Evolutionary conservation across 2,888 invertebrate species (phyloP), one percentile per base, ranked within the genome.

Genomic region (Euproctis similis): DNA sequence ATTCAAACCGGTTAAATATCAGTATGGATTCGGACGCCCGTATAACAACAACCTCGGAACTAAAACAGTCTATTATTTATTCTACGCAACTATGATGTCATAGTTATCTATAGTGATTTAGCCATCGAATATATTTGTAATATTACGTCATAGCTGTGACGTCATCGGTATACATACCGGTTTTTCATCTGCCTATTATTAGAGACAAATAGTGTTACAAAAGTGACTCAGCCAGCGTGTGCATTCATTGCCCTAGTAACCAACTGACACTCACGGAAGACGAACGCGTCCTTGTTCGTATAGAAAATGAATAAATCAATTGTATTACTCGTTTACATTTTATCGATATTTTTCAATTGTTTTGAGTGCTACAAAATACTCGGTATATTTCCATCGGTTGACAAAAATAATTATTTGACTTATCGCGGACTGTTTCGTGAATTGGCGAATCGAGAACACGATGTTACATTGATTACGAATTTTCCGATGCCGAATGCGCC

Each of bases 391-490:
- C 86, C 87, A 8, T 86, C 86, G 4, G 49, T 74, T 36, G 82
- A 82, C 30, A 75, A 77, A 30, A 86, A 80, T 46, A 86, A 87
- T 61, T 78, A 86, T 51, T 51, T 78, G 27, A 82, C 86, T 21
- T 86, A 86, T 49, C 78, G 85, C 33, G 66, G 68, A 12, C 58
- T 87, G 25, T 70, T 87, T 39, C 73, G 76, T 24, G 86, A 84
- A 43, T 60, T 88, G 22, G 85, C 85, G 8, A 72, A 67, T 45
- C 67, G 78, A 12, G 78, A 86, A 31, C 86, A 88, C 49, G 76
- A 87, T 36, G 81, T 88, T 29, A 86, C 86, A 12, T 73, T 87
- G 46, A 72, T 87, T 24, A 84, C 77, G 52, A 81, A 85, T 57
- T 87, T 86, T 51, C 75, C 77, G 42, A 60, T 76, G 42, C 61